Evolutionary conservation across 2,113 vertebrate species (phyloP).

Genomic region (Nymphicus hollandicus): DNA sequence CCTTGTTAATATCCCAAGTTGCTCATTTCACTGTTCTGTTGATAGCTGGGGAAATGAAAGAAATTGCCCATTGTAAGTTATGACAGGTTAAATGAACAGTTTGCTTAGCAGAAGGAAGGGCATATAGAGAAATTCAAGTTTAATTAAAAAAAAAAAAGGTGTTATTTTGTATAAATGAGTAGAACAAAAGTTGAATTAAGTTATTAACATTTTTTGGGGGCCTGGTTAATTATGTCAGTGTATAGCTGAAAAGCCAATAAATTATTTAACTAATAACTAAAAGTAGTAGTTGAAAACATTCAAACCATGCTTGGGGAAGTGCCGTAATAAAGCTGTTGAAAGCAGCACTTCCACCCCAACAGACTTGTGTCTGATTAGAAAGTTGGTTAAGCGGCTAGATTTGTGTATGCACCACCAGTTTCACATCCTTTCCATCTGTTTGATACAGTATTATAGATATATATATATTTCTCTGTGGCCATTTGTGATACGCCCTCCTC

Average conservation of each 20-base stretch:
- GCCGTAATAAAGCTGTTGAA: conserved; percentile 66
- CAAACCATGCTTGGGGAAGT: conserved; percentile 65
- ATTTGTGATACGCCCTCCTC: conserved; percentile 90
- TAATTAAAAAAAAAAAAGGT: conserved; percentile 29
- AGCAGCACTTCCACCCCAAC: conserved; percentile 62
- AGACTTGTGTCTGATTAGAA: conserved; percentile 73
- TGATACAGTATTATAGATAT: conserved; percentile 89
- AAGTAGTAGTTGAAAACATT: conserved; percentile 59
- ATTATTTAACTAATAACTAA: conserved; percentile 80
- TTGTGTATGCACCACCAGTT: conserved; percentile 80
- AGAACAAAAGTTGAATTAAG: conserved; percentile 77
- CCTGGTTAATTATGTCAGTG: conserved; percentile 75
- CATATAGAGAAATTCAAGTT: conserved; percentile 68
- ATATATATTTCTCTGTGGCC: conserved; percentile 88
- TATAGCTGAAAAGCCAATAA: conserved; percentile 77
- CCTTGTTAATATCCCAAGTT: conserved; percentile 77
- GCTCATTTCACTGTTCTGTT: conserved; percentile 75
- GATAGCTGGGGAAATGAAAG: conserved; percentile 53
- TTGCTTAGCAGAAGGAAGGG: conserved; percentile 65
- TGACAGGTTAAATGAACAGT: conserved; percentile 63
- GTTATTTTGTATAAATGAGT: conserved; percentile 81
- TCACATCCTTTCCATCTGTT: conserved; percentile 84
- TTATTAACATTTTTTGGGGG: conserved; percentile 76
- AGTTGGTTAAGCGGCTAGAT: conserved; percentile 80
- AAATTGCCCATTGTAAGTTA: conserved; percentile 71